phyloP scores from a whole-genome alignment of 2,797 vertebrate species.

The Cercopithecus petaurista region DNA sequence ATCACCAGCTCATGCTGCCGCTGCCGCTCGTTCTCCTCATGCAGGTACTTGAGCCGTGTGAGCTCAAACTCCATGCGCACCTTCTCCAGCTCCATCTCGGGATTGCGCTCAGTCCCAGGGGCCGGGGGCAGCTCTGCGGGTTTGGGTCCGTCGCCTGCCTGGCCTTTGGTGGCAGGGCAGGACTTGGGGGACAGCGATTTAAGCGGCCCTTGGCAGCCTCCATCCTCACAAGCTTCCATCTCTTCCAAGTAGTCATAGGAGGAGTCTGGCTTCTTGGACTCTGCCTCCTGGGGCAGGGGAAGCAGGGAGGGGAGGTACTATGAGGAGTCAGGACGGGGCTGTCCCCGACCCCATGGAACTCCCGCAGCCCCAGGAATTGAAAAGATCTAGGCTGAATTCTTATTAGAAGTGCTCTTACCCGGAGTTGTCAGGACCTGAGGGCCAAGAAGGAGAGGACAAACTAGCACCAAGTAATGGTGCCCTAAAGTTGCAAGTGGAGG shows the following conservation, averaged over 20 bases:
- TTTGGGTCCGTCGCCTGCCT: slow-evolving; percentile 52
- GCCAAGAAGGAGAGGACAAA: not conserved
- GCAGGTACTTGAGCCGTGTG: slow-evolving; percentile 68
- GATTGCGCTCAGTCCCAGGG: rapidly evolving
- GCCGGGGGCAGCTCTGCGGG: not conserved
- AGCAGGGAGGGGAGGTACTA: rapidly evolving
- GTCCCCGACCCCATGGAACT: rapidly evolving
- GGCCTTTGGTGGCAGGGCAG: slow-evolving; percentile 59
- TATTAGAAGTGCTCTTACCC: not conserved
- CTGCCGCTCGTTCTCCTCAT: slow-evolving; percentile 78
- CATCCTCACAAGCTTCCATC: slow-evolving; percentile 41
- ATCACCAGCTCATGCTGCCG: slow-evolving; percentile 78
- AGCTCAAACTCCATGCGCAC: slow-evolving; percentile 79
- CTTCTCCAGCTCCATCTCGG: slow-evolving; percentile 76
- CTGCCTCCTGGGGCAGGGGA: slow-evolving; percentile 38
- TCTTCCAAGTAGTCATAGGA: slow-evolving; percentile 61
- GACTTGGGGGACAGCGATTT: slow-evolving; percentile 28
- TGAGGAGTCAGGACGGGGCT: not conserved
- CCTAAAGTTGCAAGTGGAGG: not conserved
- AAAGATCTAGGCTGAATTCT: not conserved
- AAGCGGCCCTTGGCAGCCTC: not conserved
- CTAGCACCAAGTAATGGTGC: rapidly evolving
- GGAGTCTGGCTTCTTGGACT: slow-evolving; percentile 55
- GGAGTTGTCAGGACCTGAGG: not conserved
- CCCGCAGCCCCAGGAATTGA: not conserved